Percentiles rank a stretch among this genome's conserved stretches.
These are phyloP conservation scores for Dolichallabes microphthalmus DNA, from an alignment of 2,113 vertebrate species.

Conservation along the genomic window DNA sequence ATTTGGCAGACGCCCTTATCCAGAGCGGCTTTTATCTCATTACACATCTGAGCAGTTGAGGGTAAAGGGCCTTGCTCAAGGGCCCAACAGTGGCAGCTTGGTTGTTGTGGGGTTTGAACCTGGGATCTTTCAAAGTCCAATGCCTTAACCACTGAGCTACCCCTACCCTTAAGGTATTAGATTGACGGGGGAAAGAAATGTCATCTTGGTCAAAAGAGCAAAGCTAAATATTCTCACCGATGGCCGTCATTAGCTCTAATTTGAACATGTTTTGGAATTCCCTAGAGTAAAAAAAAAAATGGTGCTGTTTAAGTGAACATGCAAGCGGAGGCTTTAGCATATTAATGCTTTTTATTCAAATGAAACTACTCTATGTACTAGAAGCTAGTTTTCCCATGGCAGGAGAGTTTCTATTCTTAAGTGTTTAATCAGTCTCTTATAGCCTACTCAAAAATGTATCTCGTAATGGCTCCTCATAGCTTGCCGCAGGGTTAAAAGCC, in stretches of 20 bases:
- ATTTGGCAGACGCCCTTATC: too few relatives aligned
- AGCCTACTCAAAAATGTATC: background rate
- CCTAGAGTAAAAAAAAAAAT: background rate
- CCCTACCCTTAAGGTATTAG: background rate
- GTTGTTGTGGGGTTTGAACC: too few relatives aligned
- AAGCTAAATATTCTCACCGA: background rate
- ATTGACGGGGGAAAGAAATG: background rate
- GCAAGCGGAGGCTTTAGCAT: background rate
- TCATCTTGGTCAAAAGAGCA: background rate
- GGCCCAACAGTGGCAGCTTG: too few relatives aligned
- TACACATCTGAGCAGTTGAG: too few relatives aligned
- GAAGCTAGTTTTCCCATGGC: background rate
- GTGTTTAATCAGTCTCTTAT: background rate
- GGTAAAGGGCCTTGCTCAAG: too few relatives aligned
- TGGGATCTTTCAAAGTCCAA: too few relatives aligned
- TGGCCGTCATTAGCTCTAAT: background rate
- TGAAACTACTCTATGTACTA: background rate
- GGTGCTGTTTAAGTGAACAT: background rate
- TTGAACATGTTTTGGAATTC: background rate
- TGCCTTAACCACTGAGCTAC: too few relatives aligned
- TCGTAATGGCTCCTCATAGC: conserved; percentile 29
- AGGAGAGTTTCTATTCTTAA: background rate
- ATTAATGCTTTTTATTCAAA: background rate
- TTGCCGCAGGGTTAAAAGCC: conserved; percentile 46
- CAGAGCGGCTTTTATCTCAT: too few relatives aligned